Percentiles rank a stretch among this genome's conserved stretches.
phyloP scores from a whole-genome alignment of 1,140 invertebrate genomes.

The Daktulosphaira vitifoliae region DNA sequence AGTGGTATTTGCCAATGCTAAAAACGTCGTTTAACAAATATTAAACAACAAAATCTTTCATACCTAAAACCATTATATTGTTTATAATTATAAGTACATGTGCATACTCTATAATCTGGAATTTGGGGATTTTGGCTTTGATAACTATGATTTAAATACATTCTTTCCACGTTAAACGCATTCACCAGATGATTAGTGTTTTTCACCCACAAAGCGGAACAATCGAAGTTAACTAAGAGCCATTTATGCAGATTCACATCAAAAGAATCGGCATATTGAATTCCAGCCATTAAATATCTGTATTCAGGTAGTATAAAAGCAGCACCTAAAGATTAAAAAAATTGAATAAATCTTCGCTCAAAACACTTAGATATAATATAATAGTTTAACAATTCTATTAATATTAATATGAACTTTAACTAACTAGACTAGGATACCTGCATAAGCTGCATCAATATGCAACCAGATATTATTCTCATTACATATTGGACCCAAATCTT shows the following conservation, averaged over 20 bases:
- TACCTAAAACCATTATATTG: too few species aligned
- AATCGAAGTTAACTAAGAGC: conserved; percentile 86
- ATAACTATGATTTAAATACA: conserved; percentile 66
- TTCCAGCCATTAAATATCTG: conserved; percentile 64
- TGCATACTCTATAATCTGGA: conserved; percentile 67
- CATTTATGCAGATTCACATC: conserved; percentile 91
- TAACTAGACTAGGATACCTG: too few species aligned
- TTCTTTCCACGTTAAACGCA: conserved; percentile 85
- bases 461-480: conserved; percentile 68
- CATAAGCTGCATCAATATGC: conserved; percentile 84
- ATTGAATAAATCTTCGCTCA: too few species aligned
- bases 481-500: conserved; percentile 73
- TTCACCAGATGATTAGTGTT: conserved; percentile 68
- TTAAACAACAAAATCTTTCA: too few species aligned
- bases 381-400: too few species aligned
- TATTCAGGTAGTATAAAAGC: conserved; percentile 88
- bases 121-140: conserved; percentile 45
- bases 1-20: conserved; percentile 92
- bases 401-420: too few species aligned
- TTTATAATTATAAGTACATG: too few species aligned
- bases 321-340: conserved; percentile 49
- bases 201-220: conserved; percentile 78
- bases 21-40: neutral
- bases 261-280: conserved; percentile 75
- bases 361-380: too few species aligned